Evolutionary conservation across 2,888 invertebrate genomes (phyloP), one percentile per base, ranked within the genome.

Genomic region (Rambutsinella grinnellia): DNA sequence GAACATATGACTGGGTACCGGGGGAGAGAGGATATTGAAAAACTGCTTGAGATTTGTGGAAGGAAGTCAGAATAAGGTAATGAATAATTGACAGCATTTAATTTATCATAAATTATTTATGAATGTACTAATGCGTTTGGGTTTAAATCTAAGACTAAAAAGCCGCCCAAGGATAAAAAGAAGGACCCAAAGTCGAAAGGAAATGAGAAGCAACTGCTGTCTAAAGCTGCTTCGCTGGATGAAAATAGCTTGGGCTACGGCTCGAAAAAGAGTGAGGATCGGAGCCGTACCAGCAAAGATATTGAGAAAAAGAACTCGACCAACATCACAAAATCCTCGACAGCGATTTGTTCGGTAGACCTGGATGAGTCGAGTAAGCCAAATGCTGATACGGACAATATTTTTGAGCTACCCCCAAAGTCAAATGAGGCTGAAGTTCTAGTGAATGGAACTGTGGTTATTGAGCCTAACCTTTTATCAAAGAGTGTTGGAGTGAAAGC

Each of bases 211-310:
- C 80, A 82, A n/a, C 57, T 72, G 8, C 60, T 82, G 15, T 79
- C 78, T 3, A 82, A 82, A 47, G 81, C 82, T 1, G 76, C 80
- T 5, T 82, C 82, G 2, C 54, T 82, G 28, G 82, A 82, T 74
- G 82, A 82, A 69, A 81, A 76, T 19, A 72, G 65, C 36, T 60
- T 79, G 24, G 75, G 62, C 3, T 75, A 75, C 19, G 75, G 75
- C 51, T 62, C 62, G 57, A 75, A 75, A 26, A 68, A 67, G 62
- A 13, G 54, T 15, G 51, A 46, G 0, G 75, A 75, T 15, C 21
- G 44, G 8, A 61, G 27, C 44, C 44, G 56, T 0, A 61, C 27
- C 28, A 61, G 28, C 65, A 75, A 68, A 17, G 68, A 68, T 23
- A 63, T 75, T 1, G 75, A 75, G 13, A 75, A 75, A 51, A 75